Base-by-base conservation (phyloP, 2,113 vertebrate genomes). In the Scortum barcoo region DNA sequence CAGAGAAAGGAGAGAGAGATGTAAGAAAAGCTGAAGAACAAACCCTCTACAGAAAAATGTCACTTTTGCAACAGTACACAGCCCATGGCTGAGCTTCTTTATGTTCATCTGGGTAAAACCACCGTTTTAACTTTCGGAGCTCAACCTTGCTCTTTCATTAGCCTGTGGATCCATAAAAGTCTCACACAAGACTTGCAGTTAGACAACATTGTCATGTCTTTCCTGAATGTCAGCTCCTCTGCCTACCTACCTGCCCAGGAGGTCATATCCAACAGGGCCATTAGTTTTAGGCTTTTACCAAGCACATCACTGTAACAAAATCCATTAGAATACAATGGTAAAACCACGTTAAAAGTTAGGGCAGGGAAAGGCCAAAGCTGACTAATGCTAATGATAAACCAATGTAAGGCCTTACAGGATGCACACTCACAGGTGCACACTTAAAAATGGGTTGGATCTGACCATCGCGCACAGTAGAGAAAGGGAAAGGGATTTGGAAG, bases 11-110 rank as follows among this genome's bases (percentile, higher is more conserved):
- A 53, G 36, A 84, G 67, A 78, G 42, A 84, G 42, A 79, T 76
- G 72, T 80, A 67, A 73, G 42, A 73, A 84, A 89, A 85, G 69
- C 67, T 67, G 24, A 66, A 68, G 75, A 88, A 81, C 70, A 84
- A 76, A 81, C 65, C 1, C 22, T 50, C 53, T 42, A 51, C 0
- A 58, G n/a, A 79, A 69, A 84, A 76, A 75, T 26, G 4, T 8
- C 13, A 24, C 78, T 86, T 89, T 79, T 62, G 24, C 69, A 20
- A 67, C 40, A 5, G 63, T 26, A 65, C 66, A 66, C 53, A 57
- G 58, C 63, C 44, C 26, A 19, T 19, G 67, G 62, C 74, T 36
- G 36, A 80, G 76, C 67, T 19, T 77, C 46, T 76, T 40, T 24
- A 72, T 62, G 36, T 77, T 75, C 48, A 80, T 77, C 56, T 53